Evolutionary conservation across 2,113 vertebrate species (phyloP).

Genomic region (Caracal caracal): DNA sequence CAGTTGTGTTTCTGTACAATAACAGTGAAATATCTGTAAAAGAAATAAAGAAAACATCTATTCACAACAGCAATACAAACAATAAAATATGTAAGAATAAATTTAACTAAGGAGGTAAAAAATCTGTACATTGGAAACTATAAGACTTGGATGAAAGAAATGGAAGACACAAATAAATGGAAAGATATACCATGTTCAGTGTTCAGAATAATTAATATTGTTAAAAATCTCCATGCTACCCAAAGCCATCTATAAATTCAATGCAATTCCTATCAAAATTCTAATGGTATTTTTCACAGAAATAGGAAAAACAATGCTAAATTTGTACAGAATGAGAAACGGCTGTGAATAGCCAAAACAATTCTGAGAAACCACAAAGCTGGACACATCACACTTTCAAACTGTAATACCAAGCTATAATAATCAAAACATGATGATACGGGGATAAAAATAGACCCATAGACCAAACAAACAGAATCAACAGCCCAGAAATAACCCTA

Average conservation of each 20-base stretch:
- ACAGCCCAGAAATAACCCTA: background rate
- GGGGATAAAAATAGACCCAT: background rate
- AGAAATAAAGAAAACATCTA: background rate
- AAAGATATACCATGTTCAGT: background rate
- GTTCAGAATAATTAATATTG: background rate
- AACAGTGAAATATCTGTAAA: background rate
- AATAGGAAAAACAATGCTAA: background rate
- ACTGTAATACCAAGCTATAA: background rate
- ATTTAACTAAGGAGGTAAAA: background rate
- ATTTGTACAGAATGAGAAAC: background rate
- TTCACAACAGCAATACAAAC: background rate
- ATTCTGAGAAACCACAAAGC: background rate
- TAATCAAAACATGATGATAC: background rate
- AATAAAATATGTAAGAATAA: background rate
- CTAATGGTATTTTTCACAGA: background rate
- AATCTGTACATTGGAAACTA: background rate
- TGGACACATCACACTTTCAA: background rate
- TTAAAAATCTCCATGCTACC: background rate
- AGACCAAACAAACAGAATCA: background rate
- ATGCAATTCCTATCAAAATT: background rate
- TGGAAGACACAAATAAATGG: background rate
- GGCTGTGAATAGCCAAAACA: background rate
- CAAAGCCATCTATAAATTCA: background rate
- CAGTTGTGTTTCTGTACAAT: background rate
- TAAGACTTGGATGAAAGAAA: background rate